Evolutionary conservation across 1,140 invertebrate genomes (phyloP).

Genomic region (Sipha flava): DNA sequence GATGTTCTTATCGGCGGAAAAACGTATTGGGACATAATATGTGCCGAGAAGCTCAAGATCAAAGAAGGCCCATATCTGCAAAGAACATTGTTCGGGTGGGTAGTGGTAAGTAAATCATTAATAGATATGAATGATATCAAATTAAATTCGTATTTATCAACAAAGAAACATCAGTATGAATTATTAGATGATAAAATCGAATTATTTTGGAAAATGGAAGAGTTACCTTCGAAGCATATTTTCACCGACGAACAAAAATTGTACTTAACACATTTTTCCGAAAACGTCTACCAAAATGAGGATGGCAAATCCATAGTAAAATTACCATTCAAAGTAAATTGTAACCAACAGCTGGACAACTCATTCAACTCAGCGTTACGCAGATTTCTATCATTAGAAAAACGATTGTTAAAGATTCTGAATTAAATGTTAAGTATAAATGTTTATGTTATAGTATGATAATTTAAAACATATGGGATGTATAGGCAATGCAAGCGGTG

Average conservation of each 20-base stretch:
- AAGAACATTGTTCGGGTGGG: neutral
- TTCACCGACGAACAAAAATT: constrained; percentile 16
- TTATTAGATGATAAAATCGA: neutral
- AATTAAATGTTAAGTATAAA: constrained; percentile 3
- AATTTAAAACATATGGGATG: constrained; percentile 18
- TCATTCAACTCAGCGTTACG: neutral
- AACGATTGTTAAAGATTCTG: neutral
- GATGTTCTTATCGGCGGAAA: neutral
- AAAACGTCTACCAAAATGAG: no score
- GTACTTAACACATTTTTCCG: constrained; percentile 15
- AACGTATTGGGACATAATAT: neutral
- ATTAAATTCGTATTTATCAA: neutral
- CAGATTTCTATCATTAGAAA: constrained; percentile 9
- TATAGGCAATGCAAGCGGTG: neutral
- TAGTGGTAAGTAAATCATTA: neutral
- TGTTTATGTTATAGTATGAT: constrained; percentile 18
- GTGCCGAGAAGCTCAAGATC: neutral
- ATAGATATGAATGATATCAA: no score
- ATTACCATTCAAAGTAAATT: constrained; percentile 28
- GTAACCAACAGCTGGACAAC: neutral
- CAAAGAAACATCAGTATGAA: neutral
- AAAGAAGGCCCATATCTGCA: neutral
- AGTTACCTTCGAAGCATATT: neutral
- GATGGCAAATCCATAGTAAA: constrained; percentile 12
- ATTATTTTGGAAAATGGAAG: constrained; percentile 5